Evolutionary conservation across 2,888 invertebrate species (phyloP).

Genomic region (Neria commutata): DNA sequence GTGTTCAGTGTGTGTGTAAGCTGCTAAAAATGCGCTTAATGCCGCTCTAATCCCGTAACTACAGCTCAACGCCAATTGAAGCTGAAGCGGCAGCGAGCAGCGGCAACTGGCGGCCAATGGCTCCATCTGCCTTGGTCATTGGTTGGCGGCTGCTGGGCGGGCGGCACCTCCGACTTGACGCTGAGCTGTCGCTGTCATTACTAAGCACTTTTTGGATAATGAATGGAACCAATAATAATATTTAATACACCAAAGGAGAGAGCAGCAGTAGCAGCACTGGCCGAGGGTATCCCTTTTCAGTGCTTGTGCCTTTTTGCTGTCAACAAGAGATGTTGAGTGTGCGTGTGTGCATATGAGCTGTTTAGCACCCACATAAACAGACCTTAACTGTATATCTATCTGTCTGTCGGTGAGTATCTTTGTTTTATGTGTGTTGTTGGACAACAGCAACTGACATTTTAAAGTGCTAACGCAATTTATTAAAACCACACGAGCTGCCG

Average conservation of each 20-base stretch:
- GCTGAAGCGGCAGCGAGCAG: conserved; percentile 5
- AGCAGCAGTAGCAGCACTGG: no score
- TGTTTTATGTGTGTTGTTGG: no score
- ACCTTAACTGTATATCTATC: no score
- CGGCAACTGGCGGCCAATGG: background rate
- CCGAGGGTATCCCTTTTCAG: no score
- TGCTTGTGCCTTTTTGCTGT: no score
- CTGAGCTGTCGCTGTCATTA: conserved; percentile 3
- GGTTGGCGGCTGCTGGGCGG: no score
- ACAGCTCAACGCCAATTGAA: conserved; percentile 53
- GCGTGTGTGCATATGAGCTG: background rate
- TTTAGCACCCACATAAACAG: no score
- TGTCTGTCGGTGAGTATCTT: no score
- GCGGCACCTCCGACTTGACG: no score
- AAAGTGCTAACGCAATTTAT: background rate
- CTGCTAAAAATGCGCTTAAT: conserved; percentile 35
- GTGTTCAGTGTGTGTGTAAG: conserved; percentile 4
- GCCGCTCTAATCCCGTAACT: conserved; percentile 52
- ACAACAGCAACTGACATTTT: background rate
- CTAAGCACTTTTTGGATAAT: conserved; percentile 27
- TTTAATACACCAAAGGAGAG: conserved; percentile 15
- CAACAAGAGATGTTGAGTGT: background rate
- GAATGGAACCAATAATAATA: conserved; percentile 29
- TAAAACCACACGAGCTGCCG: background rate
- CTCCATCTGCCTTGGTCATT: background rate